Evolutionary conservation across 2,113 vertebrate genomes (phyloP).

Genomic region (Natator depressus): DNA sequence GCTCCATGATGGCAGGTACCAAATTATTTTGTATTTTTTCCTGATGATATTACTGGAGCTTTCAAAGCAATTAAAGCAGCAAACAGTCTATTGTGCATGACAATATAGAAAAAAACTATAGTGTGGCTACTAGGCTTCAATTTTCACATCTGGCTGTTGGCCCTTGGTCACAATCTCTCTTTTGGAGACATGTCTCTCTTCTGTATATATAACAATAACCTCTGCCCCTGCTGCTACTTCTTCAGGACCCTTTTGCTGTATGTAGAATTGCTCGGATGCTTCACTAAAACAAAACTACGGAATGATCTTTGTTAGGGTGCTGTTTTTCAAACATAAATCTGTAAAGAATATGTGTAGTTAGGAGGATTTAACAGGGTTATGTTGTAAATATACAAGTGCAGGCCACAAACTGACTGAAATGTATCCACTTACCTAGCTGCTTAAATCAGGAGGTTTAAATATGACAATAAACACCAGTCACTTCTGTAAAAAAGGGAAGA

Average conservation of each 20-base stretch:
- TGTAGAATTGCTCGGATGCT: not conserved
- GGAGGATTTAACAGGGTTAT: not conserved
- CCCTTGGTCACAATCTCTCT: not conserved
- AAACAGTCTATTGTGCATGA: not conserved
- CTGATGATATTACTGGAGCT: not conserved
- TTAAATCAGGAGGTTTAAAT: not conserved
- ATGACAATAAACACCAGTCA: not conserved
- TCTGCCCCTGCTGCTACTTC: not conserved
- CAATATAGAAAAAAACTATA: not conserved
- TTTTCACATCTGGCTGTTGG: not conserved
- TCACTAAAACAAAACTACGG: not conserved
- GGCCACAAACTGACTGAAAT: not conserved
- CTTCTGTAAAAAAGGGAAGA: too few species aligned
- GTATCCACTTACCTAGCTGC: not conserved
- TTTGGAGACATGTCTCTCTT: not conserved
- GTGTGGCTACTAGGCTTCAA: fast-evolving
- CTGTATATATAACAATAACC: not conserved
- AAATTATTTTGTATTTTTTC: not conserved
- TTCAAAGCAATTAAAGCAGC: not conserved
- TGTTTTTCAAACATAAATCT: not conserved
- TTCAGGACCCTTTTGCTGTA: fast-evolving
- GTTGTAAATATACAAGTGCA: not conserved
- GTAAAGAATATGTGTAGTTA: not conserved
- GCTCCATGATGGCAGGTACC: constrained; percentile 11
- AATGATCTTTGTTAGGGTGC: not conserved